Conservation (phyloP, 2,113 vertebrate genomes). For the Scomber japonicus region DNA sequence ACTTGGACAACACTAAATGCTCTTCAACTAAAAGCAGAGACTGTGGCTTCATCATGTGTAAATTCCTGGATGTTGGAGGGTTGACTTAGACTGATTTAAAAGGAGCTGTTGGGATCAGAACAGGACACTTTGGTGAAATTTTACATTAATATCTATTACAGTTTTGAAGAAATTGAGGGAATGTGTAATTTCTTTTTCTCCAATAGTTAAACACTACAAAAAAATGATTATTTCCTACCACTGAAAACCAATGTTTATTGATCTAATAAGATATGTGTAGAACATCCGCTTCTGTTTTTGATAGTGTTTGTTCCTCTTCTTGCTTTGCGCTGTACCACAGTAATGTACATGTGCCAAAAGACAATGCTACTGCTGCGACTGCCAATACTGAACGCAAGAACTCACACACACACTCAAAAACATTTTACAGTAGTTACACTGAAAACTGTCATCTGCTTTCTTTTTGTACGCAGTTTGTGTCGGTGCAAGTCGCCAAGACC, state of each 20-base stretch:
- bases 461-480: slow-evolving; percentile 39
- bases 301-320: slow-evolving; percentile 54
- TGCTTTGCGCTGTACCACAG: slow-evolving; percentile 63
- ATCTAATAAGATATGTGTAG: slow-evolving; percentile 48
- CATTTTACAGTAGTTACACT: slow-evolving; percentile 34
- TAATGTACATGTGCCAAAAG: slow-evolving; percentile 71
- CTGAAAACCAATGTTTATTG: slow-evolving; percentile 40
- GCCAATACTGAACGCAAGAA: slow-evolving; percentile 52
- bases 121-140: slow-evolving; percentile 37
- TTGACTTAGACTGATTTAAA: slow-evolving; percentile 23
- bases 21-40: slow-evolving; percentile 16
- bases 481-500: slow-evolving; percentile 13
- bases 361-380: slow-evolving; percentile 66
- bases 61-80: slow-evolving; percentile 27
- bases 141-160: slow-evolving; percentile 46
- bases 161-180: slow-evolving; percentile 53
- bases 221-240: slow-evolving; percentile 16
- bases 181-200: slow-evolving; percentile 7
- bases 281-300: slow-evolving; percentile 57
- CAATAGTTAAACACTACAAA: slow-evolving; percentile 40
- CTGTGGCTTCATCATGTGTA: slow-evolving; percentile 31
- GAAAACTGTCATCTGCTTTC: slow-evolving; percentile 35
- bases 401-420: slow-evolving; percentile 3
- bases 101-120: slow-evolving; percentile 41
- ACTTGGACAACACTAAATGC: slow-evolving; percentile 37